Evolutionary conservation across 2,888 invertebrate genomes (phyloP), one percentile per base, ranked within the genome.

Genomic region (Papilio gigon): DNA sequence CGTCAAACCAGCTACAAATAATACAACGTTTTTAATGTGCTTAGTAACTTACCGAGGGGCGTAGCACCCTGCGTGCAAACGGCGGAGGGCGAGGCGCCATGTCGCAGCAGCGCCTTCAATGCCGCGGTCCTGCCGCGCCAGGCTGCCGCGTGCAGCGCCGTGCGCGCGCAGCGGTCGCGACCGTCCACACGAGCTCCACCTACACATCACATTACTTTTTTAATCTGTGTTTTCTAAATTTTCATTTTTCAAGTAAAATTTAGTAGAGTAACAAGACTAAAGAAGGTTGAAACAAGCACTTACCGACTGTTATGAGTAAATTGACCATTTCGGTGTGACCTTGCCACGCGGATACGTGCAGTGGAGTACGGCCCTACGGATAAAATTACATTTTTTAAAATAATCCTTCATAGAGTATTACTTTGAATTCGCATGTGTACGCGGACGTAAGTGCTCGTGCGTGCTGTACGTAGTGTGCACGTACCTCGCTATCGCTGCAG

Each of bases 51-150:
- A 94, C 95, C 95, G 71, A 99, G 92, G 9, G 98, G 98, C 14
- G 98, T 98, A 59, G 98, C 98, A 25, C 98, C 98, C 90, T 98
- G 98, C 80, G 97, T 97, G 84, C 98, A 98, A 0, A 97, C 96
- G 76, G 98, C 98, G 87, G 98, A 95, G 20, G 97, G 96, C 67
- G 93, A 86, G 0, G 98, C 98, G 5, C 97, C 97, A 76, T 95
- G 94, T 78, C 95, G 95, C 56, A 98, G 92, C 14, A 97, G 89
- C 44, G 97, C 90, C 70, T 95, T 94, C 74, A 98, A 97, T 47
- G 97, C 97, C 61, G 94, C 94, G 44, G 95, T 94, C 79, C 98
- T 97, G 0, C 98, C 98, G 82, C 98, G 97, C 98, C 98, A 98
- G 64, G 98, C 97, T 17, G 98, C 98, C 40, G 98, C 98, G 90